Base-by-base conservation (phyloP, 1,140 invertebrate species). In the Archivesica marissinica region DNA sequence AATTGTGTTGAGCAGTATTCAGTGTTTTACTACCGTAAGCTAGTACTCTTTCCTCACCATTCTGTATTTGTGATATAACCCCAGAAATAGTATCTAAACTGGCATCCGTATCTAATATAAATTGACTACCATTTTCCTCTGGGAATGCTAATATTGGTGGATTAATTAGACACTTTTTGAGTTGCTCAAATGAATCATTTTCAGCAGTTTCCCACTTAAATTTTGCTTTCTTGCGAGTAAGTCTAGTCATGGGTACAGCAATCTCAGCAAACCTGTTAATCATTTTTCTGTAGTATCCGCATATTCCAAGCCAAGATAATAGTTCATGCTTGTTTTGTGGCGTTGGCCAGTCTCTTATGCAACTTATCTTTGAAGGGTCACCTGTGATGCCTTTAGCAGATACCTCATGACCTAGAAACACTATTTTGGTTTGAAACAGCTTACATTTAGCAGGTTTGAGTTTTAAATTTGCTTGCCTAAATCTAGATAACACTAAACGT, bases 101-200 rank as follows among this genome's bases (percentile, higher is more conserved):
- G 20, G 74, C 79, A 41, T 82, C 79, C 15, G 66, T 72, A 44
- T 82, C 50, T 41, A 75, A 44, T 9, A 75, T 64, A 23, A 83
- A 83, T 25, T 17, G n/a, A n/a, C n/a, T 2, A 64, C 56, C 56
- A 30, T 54, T 38, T n/a, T 28, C n/a, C 15, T 66, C 38, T 11
- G 76, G 54, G 44, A 59, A 79, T 47, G 47, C 44, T 59, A 92
- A 66, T 41, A 90, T 79, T 15, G 91, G 88, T 30, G 84, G 17
- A 4, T 25, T 72, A 41, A 54, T 80, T 30, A 93, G 28, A 39
- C 59, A 44, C 35, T 87, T 50, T 86, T 93, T 94, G 11, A 87
- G 25, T 1, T 4, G 2, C n/a, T 33, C 15, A 70, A 85, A 70
- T 20, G 70, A 52, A 23, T 76, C 44, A 25, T 9, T 4, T 13